Conservation (phyloP, 2,113 vertebrate genomes). For the Saccopteryx bilineata region DNA sequence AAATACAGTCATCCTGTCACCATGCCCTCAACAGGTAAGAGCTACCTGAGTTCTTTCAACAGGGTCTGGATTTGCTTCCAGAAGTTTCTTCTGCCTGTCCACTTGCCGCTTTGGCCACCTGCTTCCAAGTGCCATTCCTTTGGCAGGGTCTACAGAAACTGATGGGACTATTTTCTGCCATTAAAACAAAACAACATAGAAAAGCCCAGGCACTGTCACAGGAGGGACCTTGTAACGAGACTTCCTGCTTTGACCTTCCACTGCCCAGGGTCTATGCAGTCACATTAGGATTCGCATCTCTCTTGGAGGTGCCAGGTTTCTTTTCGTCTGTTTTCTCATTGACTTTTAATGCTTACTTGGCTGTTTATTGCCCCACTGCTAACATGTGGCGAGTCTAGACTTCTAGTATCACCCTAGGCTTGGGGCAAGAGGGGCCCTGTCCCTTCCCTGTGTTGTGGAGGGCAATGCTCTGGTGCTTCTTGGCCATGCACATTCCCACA, state of each 20-base stretch:
- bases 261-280: neutral
- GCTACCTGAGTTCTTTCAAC: neutral
- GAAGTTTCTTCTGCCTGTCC: neutral
- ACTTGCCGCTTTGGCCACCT: neutral
- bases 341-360: neutral
- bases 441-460: neutral
- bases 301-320: neutral
- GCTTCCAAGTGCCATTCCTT: neutral
- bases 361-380: neutral
- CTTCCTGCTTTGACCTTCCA: neutral
- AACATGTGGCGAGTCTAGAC: neutral
- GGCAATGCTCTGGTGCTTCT: neutral
- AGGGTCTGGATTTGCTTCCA: constrained; percentile 4
- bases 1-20: constrained; percentile 79
- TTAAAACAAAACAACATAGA: neutral
- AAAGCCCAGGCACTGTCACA: neutral
- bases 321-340: neutral
- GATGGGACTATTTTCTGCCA: neutral
- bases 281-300: neutral
- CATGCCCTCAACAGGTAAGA: constrained; percentile 80
- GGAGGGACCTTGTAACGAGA: neutral
- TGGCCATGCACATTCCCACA: neutral
- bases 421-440: neutral
- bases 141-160: neutral
- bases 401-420: neutral